Evolutionary conservation across 2,888 invertebrate species (phyloP), one percentile per base, ranked within the genome.

Genomic region (Sericinus montela): DNA sequence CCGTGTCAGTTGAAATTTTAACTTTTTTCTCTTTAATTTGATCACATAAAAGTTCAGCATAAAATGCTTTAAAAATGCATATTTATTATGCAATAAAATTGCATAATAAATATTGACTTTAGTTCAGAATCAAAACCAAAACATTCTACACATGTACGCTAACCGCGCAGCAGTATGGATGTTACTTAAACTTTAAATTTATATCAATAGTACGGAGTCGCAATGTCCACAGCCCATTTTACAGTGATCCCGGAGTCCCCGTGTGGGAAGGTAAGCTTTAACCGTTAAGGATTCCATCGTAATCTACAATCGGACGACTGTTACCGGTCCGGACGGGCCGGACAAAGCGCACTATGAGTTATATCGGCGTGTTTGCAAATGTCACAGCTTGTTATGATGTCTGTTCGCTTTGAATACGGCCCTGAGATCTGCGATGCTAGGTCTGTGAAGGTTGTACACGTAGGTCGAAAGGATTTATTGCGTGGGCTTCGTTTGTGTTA

Each of bases 291-390:
- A 74, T 78, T 73, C 73, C 71, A 71, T 65, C 65, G 60, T 78
- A 77, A 83, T 86, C 83, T 83, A 57, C 65, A 79, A 83, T 86
- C 85, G 75, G 68, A 78, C 74, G 70, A 69, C 72, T 78, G 77
- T 75, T 57, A 65, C 65, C 62, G 8, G 48, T 48, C 32, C 28
- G 11, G 51, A 56, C 56, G 54, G 51, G 23, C 19, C 60, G 76
- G 67, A 83, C 84, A 81, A 80, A 79, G 71, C 69, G 67, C 69
- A 63, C 68, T 72, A 76, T 82, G 81, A 84, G 75, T 81, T 72
- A 84, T 84, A 75, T 52, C 60, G 55, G 57, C 59, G 65, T 67
- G 72, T 71, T 69, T 64, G 75, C 78, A 71, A 81, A 82, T 80
- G 82, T 81, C 82, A 72, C 62, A 60, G 62, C 75, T 69, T 69